A percentile compares a stretch with the other conserved stretches of the same genome.
Evolutionary conservation across 2,797 vertebrate species (phyloP).

Genomic region (Pristis pectinata): DNA sequence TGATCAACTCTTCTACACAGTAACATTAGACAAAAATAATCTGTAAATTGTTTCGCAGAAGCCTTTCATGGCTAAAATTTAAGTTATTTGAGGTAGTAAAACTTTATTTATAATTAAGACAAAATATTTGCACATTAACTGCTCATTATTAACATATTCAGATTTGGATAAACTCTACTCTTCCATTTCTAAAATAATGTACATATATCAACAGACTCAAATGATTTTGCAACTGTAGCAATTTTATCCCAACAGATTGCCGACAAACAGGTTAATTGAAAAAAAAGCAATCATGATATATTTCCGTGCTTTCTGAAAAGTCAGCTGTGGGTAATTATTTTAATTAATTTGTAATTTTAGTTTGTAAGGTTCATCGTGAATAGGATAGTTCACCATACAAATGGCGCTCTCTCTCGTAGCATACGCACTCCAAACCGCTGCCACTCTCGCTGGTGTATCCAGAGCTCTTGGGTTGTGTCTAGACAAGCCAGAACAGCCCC

Average conservation of each 20-base stretch:
- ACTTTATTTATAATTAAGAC: slow-evolving; percentile 21
- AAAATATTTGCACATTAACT: neutral
- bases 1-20: neutral
- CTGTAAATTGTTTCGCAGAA: neutral
- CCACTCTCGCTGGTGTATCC: slow-evolving; percentile 93
- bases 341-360: no score
- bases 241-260: neutral
- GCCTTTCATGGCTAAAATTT: neutral
- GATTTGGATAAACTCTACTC: neutral
- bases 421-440: slow-evolving; percentile 90
- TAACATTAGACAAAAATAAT: neutral
- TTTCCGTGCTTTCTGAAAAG: neutral
- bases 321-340: neutral
- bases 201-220: neutral
- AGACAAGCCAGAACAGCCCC: slow-evolving; percentile 87
- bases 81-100: neutral
- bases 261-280: neutral
- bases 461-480: slow-evolving; percentile 94
- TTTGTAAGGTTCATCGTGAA: neutral
- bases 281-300: neutral
- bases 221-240: neutral
- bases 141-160: neutral
- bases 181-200: neutral
- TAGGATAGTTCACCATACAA: slow-evolving; percentile 67
- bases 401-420: slow-evolving; percentile 86